phyloP scores from a whole-genome alignment of 2,113 vertebrate species.

The Hippopotamus amphibius region DNA sequence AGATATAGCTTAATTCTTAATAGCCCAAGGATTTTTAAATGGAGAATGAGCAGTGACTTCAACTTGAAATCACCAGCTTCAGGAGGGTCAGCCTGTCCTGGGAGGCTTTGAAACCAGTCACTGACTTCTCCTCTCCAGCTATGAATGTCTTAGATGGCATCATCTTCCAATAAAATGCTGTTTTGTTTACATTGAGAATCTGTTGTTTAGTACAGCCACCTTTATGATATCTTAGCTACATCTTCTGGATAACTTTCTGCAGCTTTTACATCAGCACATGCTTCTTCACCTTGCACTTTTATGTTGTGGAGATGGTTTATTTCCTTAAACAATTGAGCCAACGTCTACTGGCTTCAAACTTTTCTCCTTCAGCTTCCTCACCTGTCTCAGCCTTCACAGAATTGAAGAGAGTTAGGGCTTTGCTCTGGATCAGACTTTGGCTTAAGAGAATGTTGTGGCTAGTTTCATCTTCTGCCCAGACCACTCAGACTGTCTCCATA shows the following conservation, averaged over 20 bases:
- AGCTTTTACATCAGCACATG: background rate
- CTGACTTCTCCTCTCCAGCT: background rate
- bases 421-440: background rate
- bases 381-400: background rate
- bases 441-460: background rate
- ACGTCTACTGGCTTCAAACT: background rate
- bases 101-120: background rate
- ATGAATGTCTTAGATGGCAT: background rate
- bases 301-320: background rate
- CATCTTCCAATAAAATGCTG: background rate
- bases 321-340: background rate
- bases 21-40: too few relatives aligned
- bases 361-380: background rate
- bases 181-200: background rate
- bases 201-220: background rate
- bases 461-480: background rate
- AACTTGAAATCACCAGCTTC: background rate
- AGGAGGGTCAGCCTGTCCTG: background rate
- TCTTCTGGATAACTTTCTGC: background rate
- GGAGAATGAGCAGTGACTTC: background rate
- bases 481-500: background rate
- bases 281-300: background rate
- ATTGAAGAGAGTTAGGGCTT: background rate
- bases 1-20: background rate
- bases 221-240: background rate